Conservation (phyloP, 2,113 vertebrate species). For the Sinocyclocheilus grahami region DNA sequence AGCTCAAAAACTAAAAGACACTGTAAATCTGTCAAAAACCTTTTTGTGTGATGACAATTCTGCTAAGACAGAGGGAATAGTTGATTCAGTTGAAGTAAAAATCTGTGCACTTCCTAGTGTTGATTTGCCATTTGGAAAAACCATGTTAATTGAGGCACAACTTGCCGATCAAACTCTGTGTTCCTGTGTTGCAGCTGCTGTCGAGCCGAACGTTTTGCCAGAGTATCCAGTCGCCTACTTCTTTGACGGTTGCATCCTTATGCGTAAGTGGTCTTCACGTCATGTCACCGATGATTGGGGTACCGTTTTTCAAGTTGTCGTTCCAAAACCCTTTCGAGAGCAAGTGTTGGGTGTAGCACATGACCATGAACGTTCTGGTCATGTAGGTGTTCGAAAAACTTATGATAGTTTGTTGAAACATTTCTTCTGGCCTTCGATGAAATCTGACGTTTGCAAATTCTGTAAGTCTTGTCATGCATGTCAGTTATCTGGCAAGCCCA, state of each 20-base stretch:
- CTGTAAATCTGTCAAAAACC: background rate
- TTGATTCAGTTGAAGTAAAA: background rate
- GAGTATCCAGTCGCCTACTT: background rate
- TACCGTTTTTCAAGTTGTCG: background rate
- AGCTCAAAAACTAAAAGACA: background rate
- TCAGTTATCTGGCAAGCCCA: no score
- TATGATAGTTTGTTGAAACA: no score
- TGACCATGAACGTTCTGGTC: no score
- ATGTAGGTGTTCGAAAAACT: no score
- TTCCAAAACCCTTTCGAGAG: background rate
- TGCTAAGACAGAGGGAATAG: background rate
- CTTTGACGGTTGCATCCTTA: background rate
- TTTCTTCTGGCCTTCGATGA: no score
- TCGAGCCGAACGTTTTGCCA: background rate
- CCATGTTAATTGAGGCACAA: background rate
- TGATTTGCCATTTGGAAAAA: background rate
- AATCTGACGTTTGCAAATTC: no score
- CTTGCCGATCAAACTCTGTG: background rate
- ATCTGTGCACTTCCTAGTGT: background rate
- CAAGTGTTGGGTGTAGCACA: no score
- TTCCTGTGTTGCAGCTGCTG: background rate
- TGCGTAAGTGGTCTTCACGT: background rate
- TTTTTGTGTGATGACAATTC: conserved; percentile 9
- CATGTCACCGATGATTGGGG: background rate
- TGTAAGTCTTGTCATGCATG: no score